Base-by-base conservation (phyloP, 1,140 invertebrate species). In the Drosophila cardini region DNA sequence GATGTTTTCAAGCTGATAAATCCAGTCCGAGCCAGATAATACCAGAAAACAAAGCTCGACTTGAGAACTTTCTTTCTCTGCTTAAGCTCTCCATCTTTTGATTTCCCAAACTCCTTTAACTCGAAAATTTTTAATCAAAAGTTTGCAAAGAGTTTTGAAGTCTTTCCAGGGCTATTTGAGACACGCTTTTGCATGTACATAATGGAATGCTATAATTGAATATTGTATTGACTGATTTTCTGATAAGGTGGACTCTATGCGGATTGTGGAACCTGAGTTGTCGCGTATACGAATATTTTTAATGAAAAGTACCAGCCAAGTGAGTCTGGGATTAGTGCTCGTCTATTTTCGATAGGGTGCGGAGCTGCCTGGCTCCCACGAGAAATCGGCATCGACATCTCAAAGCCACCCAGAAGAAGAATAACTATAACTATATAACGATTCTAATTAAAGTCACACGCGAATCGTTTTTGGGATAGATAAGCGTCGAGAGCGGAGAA, bases 331-430 rank as follows among this genome's bases (percentile, higher is more conserved):
- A 55, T 87, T 89, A 87, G 83, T 87, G 65, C 84, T 86, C 40
- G 78, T 86, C 81, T 76, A 87, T 87, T 87, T 87, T 87, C 77
- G 83, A 76, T 79, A 80, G 84, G 76, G 84, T 74, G 89, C 78
- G 79, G 83, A 82, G 65, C 83, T 79, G 63, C 77, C 77, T 69
- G 61, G 79, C 79, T 87, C 61, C 67, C 78, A 71, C 72, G 82
- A 81, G 63, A 72, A 71, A 63, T 73, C 61, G 43, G 58, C 63
- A 50, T 50, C 40, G 63, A 48, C 65, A 46, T 32, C 43, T 60
- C 34, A 67, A 21, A 55, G 50, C 42, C 52, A 65, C 34, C 61
- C 50, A 53, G 21, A 53, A 63, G 32, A 65, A 30, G 46, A 21
- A 65, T 36, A 16, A 38, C 36, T 42, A 64, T 4, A 52, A 36